phyloP scores from a whole-genome alignment of 1,140 invertebrate genomes.

The Leptoteleia sp. region DNA sequence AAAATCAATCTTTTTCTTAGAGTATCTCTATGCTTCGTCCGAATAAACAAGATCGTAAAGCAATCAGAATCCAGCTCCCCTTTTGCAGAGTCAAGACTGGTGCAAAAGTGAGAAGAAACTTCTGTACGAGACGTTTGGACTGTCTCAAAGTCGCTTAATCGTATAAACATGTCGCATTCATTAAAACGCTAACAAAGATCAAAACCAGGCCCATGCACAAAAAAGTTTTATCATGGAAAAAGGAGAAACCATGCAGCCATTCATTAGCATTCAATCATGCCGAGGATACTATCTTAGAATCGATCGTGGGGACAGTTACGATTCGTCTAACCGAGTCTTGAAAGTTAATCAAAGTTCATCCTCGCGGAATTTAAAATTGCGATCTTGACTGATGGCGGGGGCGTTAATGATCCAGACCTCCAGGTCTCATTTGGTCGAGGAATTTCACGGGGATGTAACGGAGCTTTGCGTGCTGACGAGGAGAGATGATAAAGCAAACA shows the following conservation, averaged over 20 bases:
- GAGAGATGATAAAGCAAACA: constrained; percentile 24
- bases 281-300: background rate
- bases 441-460: constrained; percentile 6
- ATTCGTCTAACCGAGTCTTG: constrained; percentile 5
- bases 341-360: constrained; percentile 36
- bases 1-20: background rate
- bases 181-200: constrained; percentile 10
- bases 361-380: background rate
- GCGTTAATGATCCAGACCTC: constrained; percentile 5
- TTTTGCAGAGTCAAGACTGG: constrained; percentile 25
- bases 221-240: constrained; percentile 21
- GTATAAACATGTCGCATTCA: constrained; percentile 28
- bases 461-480: background rate
- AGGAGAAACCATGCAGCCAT: constrained; percentile 38
- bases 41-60: constrained; percentile 7
- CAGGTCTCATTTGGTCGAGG: too few species aligned
- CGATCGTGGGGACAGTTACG: constrained; percentile 2
- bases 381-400: constrained; percentile 5
- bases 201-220: constrained; percentile 39
- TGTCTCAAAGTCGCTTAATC: background rate
- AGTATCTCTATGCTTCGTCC: constrained; percentile 1
- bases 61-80: constrained; percentile 3
- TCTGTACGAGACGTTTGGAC: constrained; percentile 2
- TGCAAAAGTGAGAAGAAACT: constrained; percentile 25
- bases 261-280: constrained; percentile 17